Conservation (phyloP, 2,113 vertebrate species). For the Galbula dea region DNA sequence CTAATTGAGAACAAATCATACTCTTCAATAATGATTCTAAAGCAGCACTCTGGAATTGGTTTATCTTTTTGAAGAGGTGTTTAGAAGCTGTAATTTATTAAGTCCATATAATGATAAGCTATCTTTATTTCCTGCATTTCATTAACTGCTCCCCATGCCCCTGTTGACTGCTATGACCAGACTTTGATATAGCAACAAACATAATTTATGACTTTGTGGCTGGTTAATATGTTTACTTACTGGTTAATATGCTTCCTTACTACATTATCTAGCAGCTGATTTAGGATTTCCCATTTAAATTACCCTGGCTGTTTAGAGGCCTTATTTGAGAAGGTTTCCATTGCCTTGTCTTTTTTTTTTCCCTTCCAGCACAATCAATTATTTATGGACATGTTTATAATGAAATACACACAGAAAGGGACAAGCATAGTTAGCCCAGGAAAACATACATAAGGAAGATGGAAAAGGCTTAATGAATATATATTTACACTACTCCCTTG, state of each 20-base stretch:
- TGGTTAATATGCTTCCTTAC: conserved; percentile 15
- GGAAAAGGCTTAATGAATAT: neutral
- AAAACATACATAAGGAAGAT: neutral
- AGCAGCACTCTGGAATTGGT: neutral
- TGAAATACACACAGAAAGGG: neutral
- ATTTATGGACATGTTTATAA: neutral
- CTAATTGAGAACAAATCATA: neutral
- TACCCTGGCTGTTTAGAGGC: neutral
- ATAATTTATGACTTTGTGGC: neutral
- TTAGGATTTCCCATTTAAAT: conserved; percentile 21
- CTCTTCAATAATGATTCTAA: neutral
- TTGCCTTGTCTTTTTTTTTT: neutral
- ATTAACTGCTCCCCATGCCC: neutral
- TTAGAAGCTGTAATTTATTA: neutral
- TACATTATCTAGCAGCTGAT: conserved; percentile 15
- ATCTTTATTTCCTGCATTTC: neutral
- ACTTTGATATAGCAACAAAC: conserved; percentile 2
- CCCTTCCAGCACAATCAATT: neutral
- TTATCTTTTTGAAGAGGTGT: neutral
- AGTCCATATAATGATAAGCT: neutral
- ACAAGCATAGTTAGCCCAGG: neutral
- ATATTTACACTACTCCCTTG: neutral
- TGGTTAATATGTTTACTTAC: conserved; percentile 9
- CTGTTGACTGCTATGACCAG: neutral
- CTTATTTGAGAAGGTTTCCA: neutral